Base-by-base conservation (phyloP, 2,797 vertebrate genomes). In the Galagoides demidoff region DNA sequence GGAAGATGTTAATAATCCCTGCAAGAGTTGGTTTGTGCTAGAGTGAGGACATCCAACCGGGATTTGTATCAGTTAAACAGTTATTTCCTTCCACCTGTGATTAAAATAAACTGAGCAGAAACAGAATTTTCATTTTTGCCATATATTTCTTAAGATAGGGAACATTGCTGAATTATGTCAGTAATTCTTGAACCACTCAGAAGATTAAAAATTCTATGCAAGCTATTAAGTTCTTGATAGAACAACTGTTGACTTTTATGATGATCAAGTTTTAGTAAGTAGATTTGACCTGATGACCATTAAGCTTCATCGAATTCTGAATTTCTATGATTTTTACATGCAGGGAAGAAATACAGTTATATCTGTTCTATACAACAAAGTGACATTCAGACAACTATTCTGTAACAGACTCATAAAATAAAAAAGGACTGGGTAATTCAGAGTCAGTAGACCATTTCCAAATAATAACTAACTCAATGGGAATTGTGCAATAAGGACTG, bases 21-120 rank as follows among this genome's bases (percentile, higher is more conserved):
- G 25, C 8, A 78, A 66, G 79, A 84, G 25, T 61, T 85, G 71
- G 49, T 93, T 93, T 16, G n/a, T 78, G 43, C 11, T 74, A 43
- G 61, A 90, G 55, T 23, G 29, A 87, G 66, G n/a, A 74, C 19
- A 25, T 81, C 37, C 79, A 55, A 45, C 14, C n/a, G 76, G 89
- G 92, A 78, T 94, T 95, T 93, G 1, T 76, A 68, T 85, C 66
- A 71, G 52, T 74, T 85, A 85, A 95, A 95, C n/a, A 93, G 71
- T 79, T 82, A 85, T 88, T 96, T 94, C 76, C 71, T 23, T 64
- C 89, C 57, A 92, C 59, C 78, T 95, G 83, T 84, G 84, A 90
- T 94, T 94, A 79, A 94, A 96, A 92, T 93, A 92, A 96, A 93
- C 81, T 71, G 16, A 96, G 45, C 31, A 96, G 73, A 93, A 96